Base-by-base conservation (phyloP, 2,797 vertebrate species). In the Danionella dracula region DNA sequence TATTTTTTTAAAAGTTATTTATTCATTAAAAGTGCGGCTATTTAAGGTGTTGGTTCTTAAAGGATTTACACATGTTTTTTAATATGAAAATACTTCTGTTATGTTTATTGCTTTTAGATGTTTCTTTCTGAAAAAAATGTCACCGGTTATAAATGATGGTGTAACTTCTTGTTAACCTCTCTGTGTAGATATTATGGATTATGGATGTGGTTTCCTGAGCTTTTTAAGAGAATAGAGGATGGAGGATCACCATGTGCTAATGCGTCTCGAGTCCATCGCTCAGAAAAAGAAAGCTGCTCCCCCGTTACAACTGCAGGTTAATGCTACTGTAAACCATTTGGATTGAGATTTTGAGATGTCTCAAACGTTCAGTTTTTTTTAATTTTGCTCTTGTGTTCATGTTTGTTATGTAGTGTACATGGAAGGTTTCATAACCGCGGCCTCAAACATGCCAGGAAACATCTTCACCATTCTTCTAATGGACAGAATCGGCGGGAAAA, bases 201-300 rank as follows among this genome's bases (percentile, higher is more conserved):
- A 70, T 90, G 89, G 90, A 90, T 91, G 89, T 91, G 90, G 90
- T 88, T 90, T 68, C 90, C 89, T 0, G 87, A 87, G 80, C 83
- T 91, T 27, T 87, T 90, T 34, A 66, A 65, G 13, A 79, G 86
- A 57, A 32, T 76, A 0, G 88, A 90, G 55, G 68, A 46, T 0
- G 84, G 84, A 1, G 86, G 88, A 2, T 86, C 86, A 0, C 83
- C 88, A 0, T 90, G 90, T 17, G 62, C 80, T 63, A 86, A 85
- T 38, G 12, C 56, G 12, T 78, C 83, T 9, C 38, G 27, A 5
- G 17, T 29, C 0, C 72, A 73, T 31, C 13, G 32, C 0, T 4
- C 17, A 4, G 16, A 31, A 10, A 85, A 88, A 68, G 70, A 81
- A 1, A 86, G 68, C 78, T 90, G 89, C 66, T 82, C 82, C 76